Conservation (phyloP, 2,888 invertebrate genomes). For the Morpho achilles region DNA sequence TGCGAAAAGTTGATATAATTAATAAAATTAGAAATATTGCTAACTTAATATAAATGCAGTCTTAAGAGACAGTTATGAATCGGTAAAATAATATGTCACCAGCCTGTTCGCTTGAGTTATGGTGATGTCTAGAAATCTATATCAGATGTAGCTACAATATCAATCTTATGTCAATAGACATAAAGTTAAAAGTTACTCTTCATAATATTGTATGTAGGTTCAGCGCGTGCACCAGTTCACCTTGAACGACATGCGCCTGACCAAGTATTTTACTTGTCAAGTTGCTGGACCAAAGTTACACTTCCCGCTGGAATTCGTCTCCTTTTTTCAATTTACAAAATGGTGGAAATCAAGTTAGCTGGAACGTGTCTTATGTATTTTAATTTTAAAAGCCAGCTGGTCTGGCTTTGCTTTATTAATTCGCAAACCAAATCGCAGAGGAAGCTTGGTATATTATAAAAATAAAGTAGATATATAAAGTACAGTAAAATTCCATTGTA, state of each 20-base stretch:
- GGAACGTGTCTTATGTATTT: too few relatives aligned
- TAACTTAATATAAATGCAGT: too few relatives aligned
- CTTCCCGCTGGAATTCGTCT: constrained; percentile 5
- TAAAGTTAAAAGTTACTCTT: constrained; percentile 3
- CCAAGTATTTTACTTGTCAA: constrained; percentile 28
- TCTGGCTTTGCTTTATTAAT: too few relatives aligned
- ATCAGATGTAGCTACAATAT: background rate
- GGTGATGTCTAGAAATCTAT: constrained; percentile 7
- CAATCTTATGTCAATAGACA: constrained; percentile 1
- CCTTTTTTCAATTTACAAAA: background rate
- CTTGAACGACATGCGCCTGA: constrained; percentile 42
- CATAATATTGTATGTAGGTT: constrained; percentile 23
- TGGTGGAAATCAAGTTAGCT: too few relatives aligned
- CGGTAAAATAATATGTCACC: constrained; percentile 13
- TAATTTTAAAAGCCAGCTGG: too few relatives aligned
- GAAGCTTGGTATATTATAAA: too few relatives aligned
- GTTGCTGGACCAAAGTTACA: constrained; percentile 14
- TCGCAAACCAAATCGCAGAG: too few relatives aligned
- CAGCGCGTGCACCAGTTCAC: constrained; percentile 35
- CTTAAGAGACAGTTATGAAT: background rate
- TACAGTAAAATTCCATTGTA: too few relatives aligned
- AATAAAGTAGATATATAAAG: too few relatives aligned
- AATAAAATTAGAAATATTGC: too few relatives aligned
- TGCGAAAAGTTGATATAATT: too few relatives aligned
- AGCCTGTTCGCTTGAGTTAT: constrained; percentile 3